phyloP scores from a whole-genome alignment of 1,140 invertebrate species.

The Sinonovacula constricta region DNA sequence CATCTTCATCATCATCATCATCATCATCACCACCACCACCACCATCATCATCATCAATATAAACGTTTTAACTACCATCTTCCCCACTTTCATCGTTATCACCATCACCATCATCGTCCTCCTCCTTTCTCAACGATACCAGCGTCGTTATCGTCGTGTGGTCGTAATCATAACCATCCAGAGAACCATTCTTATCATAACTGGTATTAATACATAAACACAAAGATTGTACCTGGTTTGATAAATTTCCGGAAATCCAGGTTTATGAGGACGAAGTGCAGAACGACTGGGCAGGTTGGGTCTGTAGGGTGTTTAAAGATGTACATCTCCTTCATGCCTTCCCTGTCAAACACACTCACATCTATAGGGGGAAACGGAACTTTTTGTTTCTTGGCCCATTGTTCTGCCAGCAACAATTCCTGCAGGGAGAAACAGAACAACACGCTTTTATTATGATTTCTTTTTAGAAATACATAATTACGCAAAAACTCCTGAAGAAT shows the following conservation, averaged over 20 bases:
- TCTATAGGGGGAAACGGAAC: slow-evolving; percentile 80
- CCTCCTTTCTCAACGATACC: no score
- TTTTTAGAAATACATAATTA: no score
- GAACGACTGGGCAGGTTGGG: slow-evolving; percentile 78
- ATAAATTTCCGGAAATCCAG: slow-evolving; percentile 77
- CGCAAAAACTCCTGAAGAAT: no score
- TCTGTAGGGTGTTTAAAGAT: slow-evolving; percentile 79
- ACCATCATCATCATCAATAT: not conserved
- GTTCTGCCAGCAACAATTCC: slow-evolving; percentile 79
- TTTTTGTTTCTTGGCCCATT: slow-evolving; percentile 79
- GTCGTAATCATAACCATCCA: no score
- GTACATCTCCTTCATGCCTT: slow-evolving; percentile 79
- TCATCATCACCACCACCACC: not conserved
- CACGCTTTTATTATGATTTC: no score
- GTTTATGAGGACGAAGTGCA: slow-evolving; percentile 80
- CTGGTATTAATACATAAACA: no score
- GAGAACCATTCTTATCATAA: no score
- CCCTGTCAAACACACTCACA: slow-evolving; percentile 72
- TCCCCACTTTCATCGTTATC: not conserved
- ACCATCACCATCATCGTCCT: not conserved
- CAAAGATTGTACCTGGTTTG: slow-evolving; percentile 73
- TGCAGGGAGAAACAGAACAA: no score
- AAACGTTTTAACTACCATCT: not conserved
- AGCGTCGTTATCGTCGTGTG: no score
- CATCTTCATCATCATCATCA: not conserved